phyloP scores from a whole-genome alignment of 2,797 vertebrate species.

The Spea hammondii region DNA sequence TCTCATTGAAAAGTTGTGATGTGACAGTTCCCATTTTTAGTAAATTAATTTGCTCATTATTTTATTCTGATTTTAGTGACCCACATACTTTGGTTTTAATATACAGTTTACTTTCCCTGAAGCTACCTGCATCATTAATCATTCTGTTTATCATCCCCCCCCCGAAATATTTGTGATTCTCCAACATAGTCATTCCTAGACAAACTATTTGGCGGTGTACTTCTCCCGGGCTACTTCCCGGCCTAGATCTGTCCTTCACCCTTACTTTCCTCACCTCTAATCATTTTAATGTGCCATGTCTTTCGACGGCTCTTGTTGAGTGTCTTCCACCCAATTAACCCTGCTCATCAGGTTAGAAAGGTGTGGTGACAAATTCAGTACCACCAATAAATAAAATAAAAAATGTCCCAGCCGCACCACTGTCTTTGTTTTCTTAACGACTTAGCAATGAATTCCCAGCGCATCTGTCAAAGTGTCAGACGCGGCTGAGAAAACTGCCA shows the following conservation, averaged over 20 bases:
- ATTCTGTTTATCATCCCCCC: not conserved
- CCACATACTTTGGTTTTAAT: not conserved
- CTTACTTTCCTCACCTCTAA: not conserved
- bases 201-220: not conserved
- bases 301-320: not conserved
- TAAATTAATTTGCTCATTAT: no score
- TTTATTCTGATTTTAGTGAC: not conserved
- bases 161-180: not conserved
- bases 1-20: no score
- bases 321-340: not conserved
- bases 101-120: not conserved
- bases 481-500: constrained; percentile 15
- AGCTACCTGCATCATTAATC: not conserved
- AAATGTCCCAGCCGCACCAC: constrained; percentile 10
- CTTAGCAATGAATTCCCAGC: constrained; percentile 39
- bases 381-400: constrained; percentile 1
- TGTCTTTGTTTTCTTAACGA: constrained; percentile 25
- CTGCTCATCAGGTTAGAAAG: not conserved
- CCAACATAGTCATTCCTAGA: not conserved
- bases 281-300: constrained; percentile 3
- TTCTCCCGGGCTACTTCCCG: not conserved
- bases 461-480: constrained; percentile 50
- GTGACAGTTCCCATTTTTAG: no score
- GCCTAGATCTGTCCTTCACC: constrained; percentile 13
- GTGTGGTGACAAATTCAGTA: not conserved